Conservation (phyloP, 2,797 vertebrate genomes). For the Microchirus variegatus region DNA sequence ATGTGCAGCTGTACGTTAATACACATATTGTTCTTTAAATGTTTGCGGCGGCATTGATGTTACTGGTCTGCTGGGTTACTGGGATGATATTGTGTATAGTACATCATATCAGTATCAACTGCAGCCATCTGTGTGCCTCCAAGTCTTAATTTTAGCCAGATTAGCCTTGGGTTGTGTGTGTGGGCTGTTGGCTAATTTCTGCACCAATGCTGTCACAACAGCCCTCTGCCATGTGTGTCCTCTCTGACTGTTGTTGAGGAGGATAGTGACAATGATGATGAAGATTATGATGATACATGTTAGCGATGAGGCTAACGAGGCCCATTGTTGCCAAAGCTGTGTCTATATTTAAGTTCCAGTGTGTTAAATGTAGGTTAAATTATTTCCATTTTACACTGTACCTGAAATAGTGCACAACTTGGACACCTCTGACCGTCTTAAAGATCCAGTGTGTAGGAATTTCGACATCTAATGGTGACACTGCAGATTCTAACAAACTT, state of each 20-base stretch:
- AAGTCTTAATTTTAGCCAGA: constrained; percentile 22
- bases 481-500: too few species aligned
- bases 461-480: too few species aligned
- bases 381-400: too few species aligned
- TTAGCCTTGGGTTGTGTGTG: constrained; percentile 43
- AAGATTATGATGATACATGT: constrained; percentile 8
- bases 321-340: not conserved
- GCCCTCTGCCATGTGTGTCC: constrained; percentile 11
- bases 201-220: constrained; percentile 23
- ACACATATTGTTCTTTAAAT: not conserved
- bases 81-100: not conserved
- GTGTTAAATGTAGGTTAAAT: too few species aligned
- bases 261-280: constrained; percentile 20
- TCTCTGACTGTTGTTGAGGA: constrained; percentile 34
- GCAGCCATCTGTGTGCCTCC: constrained; percentile 7
- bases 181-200: constrained; percentile 24
- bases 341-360: not conserved
- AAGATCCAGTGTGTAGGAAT: too few species aligned
- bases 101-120: constrained; percentile 20
- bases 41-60: not conserved
- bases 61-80: constrained; percentile 1
- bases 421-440: too few species aligned
- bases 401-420: too few species aligned
- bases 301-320: constrained; percentile 13
- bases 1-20: not conserved